These are phyloP conservation scores for Eciton burchellii DNA, from an alignment of 1,140 invertebrate species.

Conservation along the genomic window DNA sequence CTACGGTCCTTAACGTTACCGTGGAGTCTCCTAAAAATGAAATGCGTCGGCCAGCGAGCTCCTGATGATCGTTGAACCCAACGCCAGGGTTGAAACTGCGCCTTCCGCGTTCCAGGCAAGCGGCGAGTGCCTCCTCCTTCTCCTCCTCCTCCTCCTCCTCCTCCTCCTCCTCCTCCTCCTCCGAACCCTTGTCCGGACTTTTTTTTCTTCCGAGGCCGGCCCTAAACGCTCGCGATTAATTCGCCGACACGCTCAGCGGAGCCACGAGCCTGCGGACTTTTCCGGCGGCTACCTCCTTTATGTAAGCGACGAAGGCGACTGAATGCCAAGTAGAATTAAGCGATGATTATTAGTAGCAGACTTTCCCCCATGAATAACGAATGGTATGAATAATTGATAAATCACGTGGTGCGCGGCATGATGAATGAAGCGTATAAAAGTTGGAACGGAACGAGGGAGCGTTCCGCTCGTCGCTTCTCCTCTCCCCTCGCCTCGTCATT, in stretches of 20 bases:
- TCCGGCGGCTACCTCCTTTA: slow-evolving; percentile 16
- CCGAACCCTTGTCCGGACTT: too few relatives aligned
- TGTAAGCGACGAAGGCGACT: slow-evolving; percentile 25
- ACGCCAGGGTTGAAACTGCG: too few relatives aligned
- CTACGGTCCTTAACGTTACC: neutral
- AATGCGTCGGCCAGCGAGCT: too few relatives aligned
- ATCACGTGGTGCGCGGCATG: slow-evolving; percentile 1
- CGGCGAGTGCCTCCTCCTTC: neutral
- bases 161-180: too few relatives aligned
- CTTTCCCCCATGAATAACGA: slow-evolving; percentile 47
- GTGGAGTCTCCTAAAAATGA: neutral
- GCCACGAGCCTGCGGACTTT: neutral
- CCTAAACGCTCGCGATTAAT: slow-evolving; percentile 10
- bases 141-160: too few relatives aligned
- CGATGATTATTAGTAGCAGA: slow-evolving; percentile 41
- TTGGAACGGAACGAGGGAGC: slow-evolving; percentile 30
- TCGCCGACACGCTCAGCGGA: slow-evolving; percentile 1
- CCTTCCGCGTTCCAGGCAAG: neutral
- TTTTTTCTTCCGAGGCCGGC: neutral
- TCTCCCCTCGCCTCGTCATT: neutral
- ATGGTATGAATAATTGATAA: slow-evolving; percentile 57
- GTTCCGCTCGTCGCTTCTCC: neutral
- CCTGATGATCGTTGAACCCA: too few relatives aligned
- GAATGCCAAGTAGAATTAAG: slow-evolving; percentile 52
- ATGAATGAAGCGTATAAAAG: slow-evolving; percentile 51